Percentiles rank a stretch among this genome's conserved stretches.
Evolutionary conservation across 1,140 invertebrate genomes (phyloP).

Genomic region (Trichonephila clavata): DNA sequence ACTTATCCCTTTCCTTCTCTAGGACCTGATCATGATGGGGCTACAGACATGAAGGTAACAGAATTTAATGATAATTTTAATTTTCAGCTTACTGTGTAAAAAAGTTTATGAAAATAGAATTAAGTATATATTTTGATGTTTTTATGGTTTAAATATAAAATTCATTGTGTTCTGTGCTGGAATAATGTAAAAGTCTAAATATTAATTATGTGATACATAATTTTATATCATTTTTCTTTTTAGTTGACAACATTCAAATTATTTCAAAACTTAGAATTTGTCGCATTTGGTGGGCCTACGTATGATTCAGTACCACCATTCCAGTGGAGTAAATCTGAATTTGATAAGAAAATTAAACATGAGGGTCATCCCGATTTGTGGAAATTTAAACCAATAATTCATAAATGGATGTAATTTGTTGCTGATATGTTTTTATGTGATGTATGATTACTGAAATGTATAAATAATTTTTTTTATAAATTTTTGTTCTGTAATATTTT

Average conservation of each 20-base stretch:
- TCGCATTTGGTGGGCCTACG: constrained; percentile 84
- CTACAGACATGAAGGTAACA: constrained; percentile 85
- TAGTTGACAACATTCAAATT: constrained; percentile 81
- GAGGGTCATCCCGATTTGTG: constrained; percentile 89
- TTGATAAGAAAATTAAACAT: constrained; percentile 84
- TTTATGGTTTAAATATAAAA: too few relatives aligned
- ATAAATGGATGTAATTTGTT: constrained; percentile 80
- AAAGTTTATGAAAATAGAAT: too few relatives aligned
- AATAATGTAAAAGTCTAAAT: too few relatives aligned
- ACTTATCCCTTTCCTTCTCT: constrained; percentile 86
- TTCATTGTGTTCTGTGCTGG: too few relatives aligned
- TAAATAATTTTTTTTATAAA: too few relatives aligned
- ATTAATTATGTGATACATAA: too few relatives aligned
- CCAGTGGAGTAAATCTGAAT: constrained; percentile 87
- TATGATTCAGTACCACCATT: constrained; percentile 86
- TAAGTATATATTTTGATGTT: too few relatives aligned
- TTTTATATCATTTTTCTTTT: constrained; percentile 54
- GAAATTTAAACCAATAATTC: constrained; percentile 85
- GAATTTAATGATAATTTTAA: not conserved
- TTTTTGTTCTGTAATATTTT: too few relatives aligned
- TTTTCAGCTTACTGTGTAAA: not conserved
- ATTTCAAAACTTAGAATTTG: constrained; percentile 82
- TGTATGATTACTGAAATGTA: too few relatives aligned
- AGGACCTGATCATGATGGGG: constrained; percentile 86
- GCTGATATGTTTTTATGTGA: too few relatives aligned